Base-by-base conservation (phyloP, 2,797 vertebrate species). In the Cyprinodon diabolis region DNA sequence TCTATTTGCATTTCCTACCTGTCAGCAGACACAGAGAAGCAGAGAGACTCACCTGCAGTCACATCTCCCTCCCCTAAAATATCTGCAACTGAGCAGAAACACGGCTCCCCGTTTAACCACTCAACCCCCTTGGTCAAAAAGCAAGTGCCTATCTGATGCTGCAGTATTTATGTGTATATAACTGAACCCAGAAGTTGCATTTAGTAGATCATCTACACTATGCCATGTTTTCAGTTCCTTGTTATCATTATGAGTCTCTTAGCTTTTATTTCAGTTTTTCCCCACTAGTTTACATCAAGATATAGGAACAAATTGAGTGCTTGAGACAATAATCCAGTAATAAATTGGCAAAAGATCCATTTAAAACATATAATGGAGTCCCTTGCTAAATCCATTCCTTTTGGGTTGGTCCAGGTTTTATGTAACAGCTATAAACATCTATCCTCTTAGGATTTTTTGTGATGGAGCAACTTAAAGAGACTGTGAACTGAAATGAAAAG, bases 1-100 rank as follows among this genome's bases (percentile, higher is more conserved):
- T 71, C 85, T 23, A 86, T 94, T 93, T 93, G 91, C 93, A 94
- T 94, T 91, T 90, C 82, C 89, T 88, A 86, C 84, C 80, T 87
- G 78, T n/a, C 11, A 60, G 37, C 47, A 69, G 21, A 37, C 43
- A 69, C 52, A 66, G 45, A 51, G 68, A 66, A 2, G 23, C 51
- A 67, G 52, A 63, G 51, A 62, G 79, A 11, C 60, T 82, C 81
- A 80, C 80, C 84, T 85, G 68, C 81, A 65, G 69, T 48, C 48
- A 30, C 5, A 25, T 67, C 21, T 25, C 40, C 76, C 74, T 71
- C 71, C 68, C 82, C 23, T 45, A 71, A 68, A 74, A 68, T 47
- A 78, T 56, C 70, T 55, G 40, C 45, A 58, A 11, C 37, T 37
- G 45, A 60, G 58, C 68, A 76, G 60, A 37, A 43, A 62, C 71